Percentiles rank a stretch among this genome's conserved stretches.
Conservation (phyloP, 2,797 vertebrate species). For the Delichon dasypus region DNA sequence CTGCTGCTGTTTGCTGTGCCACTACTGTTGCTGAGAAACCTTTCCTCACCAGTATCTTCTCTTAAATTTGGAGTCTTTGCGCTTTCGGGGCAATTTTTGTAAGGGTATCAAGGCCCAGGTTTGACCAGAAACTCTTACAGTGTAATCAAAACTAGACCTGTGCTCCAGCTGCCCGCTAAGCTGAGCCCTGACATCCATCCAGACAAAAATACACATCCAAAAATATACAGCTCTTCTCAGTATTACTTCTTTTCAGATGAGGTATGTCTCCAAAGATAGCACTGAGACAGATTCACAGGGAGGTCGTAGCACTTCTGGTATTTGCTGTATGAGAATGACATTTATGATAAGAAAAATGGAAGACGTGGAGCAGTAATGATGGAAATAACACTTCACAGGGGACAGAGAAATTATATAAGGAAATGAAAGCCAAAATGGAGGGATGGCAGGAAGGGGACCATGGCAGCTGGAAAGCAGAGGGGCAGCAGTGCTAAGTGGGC, state of each 20-base stretch:
- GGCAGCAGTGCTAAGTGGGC: neutral
- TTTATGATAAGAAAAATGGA: neutral
- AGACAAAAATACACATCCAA: neutral
- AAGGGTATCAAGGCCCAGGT: neutral
- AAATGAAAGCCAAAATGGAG: neutral
- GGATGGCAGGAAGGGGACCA: neutral
- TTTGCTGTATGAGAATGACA: conserved; percentile 28
- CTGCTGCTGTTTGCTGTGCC: neutral
- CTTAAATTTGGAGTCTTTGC: too few relatives aligned
- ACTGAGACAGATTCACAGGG: neutral
- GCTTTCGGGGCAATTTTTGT: neutral
- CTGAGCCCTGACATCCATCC: neutral
- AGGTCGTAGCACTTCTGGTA: neutral
- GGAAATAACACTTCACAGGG: neutral
- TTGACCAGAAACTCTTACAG: neutral
- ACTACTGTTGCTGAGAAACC: accelerated
- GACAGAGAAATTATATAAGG: neutral
- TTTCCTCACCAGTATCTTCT: neutral
- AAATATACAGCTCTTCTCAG: neutral
- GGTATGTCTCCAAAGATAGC: neutral
- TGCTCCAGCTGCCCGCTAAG: neutral
- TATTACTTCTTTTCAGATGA: neutral
- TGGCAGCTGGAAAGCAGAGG: accelerated
- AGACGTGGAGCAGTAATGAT: neutral
- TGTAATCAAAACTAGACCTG: neutral